Percentiles rank a stretch among this genome's conserved stretches.
phyloP scores from a whole-genome alignment of 2,888 invertebrate species.

The Andrena flavipes region DNA sequence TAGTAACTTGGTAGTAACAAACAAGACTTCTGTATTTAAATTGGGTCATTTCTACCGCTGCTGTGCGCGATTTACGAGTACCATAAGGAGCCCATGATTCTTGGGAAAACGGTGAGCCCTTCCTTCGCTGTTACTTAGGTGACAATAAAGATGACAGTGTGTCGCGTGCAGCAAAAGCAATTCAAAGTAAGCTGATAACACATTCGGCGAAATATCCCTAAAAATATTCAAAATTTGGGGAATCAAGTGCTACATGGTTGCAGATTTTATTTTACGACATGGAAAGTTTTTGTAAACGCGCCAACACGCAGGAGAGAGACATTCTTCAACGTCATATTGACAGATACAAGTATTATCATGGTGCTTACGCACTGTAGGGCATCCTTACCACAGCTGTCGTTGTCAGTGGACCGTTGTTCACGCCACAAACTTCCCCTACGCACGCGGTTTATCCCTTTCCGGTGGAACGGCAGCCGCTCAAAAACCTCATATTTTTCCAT shows the following conservation, averaged over 20 bases:
- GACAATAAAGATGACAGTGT: slow-evolving; percentile 58
- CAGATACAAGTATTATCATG: slow-evolving; percentile 60
- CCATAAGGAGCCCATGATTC: slow-evolving; percentile 34
- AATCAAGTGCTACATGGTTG: background rate
- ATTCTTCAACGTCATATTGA: slow-evolving; percentile 47
- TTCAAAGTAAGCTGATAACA: slow-evolving; percentile 53
- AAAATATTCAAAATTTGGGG: background rate
- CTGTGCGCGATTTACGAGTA: slow-evolving; percentile 24
- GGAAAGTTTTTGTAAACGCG: slow-evolving; percentile 61
- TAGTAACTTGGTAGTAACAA: background rate
- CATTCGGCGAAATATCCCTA: background rate
- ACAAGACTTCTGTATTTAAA: background rate
- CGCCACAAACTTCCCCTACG: slow-evolving; percentile 72
- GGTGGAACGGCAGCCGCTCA: slow-evolving; percentile 51
- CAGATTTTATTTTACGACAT: slow-evolving; percentile 61
- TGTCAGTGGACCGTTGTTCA: no score
- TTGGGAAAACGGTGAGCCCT: slow-evolving; percentile 60
- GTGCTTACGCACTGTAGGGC: no score
- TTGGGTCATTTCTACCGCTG: slow-evolving; percentile 25
- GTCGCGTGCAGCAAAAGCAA: slow-evolving; percentile 43
- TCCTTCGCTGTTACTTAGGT: slow-evolving; percentile 53
- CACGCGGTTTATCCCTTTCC: slow-evolving; percentile 79
- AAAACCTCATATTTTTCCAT: slow-evolving; percentile 68
- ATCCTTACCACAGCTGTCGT: no score
- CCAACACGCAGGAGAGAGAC: slow-evolving; percentile 23